These are phyloP conservation scores for Odontomyia ornata DNA, from an alignment of 2,888 invertebrate genomes.

Conservation along the genomic window DNA sequence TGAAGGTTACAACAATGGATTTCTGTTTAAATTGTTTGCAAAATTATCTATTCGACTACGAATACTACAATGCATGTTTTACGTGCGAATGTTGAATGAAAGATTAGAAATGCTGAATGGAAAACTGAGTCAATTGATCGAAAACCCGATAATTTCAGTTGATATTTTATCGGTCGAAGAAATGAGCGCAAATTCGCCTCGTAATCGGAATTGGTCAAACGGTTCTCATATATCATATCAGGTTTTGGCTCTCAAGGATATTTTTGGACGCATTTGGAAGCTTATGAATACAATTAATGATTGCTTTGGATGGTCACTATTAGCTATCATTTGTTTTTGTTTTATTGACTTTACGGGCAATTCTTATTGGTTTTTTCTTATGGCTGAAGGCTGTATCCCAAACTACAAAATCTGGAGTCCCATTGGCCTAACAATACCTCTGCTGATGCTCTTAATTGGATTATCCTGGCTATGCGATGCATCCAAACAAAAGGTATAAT, in stretches of 20 bases:
- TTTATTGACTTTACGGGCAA: slow-evolving; percentile 59
- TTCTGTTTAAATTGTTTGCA: too few relatives aligned
- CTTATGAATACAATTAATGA: slow-evolving; percentile 55
- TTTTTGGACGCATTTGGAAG: slow-evolving; percentile 57
- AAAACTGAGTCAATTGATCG: neutral
- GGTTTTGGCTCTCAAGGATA: slow-evolving; percentile 54
- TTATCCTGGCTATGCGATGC: slow-evolving; percentile 55
- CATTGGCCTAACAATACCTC: slow-evolving; percentile 53
- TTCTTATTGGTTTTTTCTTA: slow-evolving; percentile 57
- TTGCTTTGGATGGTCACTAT: slow-evolving; percentile 60
- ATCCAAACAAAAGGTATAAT: slow-evolving; percentile 44
- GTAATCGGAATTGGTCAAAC: too few relatives aligned
- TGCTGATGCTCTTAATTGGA: slow-evolving; percentile 51
- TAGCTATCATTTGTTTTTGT: slow-evolving; percentile 56
- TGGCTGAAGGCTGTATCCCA: slow-evolving; percentile 43
- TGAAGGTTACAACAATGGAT: too few relatives aligned
- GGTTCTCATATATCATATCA: slow-evolving; percentile 4
- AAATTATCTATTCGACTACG: slow-evolving; percentile 53
- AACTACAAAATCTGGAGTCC: slow-evolving; percentile 35
- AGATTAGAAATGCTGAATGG: slow-evolving; percentile 47
- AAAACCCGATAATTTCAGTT: neutral
- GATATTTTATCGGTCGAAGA: neutral
- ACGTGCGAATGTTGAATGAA: slow-evolving; percentile 47
- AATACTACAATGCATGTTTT: slow-evolving; percentile 54
- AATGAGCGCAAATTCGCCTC: too few relatives aligned